A percentile compares a stretch with the other conserved stretches of the same genome.
phyloP scores from a whole-genome alignment of 2,888 invertebrate species.

The Dryadula phaetusa region DNA sequence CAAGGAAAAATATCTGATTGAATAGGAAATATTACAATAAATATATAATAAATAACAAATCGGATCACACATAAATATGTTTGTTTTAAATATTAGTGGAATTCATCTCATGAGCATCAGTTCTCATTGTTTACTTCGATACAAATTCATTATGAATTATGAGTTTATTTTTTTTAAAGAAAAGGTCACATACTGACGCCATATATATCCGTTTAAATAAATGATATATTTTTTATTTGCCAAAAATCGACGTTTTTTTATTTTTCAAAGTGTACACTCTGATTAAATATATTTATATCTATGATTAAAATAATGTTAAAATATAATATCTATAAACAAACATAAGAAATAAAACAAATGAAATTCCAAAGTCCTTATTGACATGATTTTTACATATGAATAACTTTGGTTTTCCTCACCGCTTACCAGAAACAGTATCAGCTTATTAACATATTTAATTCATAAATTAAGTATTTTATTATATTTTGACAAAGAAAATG shows the following conservation, averaged over 20 bases:
- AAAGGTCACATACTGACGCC: slow-evolving; percentile 21
- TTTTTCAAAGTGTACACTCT: no score
- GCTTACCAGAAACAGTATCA: slow-evolving; percentile 20
- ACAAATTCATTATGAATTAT: slow-evolving; percentile 22
- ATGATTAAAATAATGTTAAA: no score
- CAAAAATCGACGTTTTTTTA: no score
- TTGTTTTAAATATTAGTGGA: slow-evolving; percentile 44
- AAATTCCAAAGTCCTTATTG: slow-evolving; percentile 15
- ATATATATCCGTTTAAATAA: not conserved
- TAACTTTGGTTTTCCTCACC: slow-evolving; percentile 7
- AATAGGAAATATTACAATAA: slow-evolving; percentile 39
- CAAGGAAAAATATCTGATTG: slow-evolving; percentile 25
- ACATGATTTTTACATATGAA: not conserved
- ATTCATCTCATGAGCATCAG: slow-evolving; percentile 30
- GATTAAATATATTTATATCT: no score
- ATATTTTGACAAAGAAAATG: slow-evolving; percentile 26
- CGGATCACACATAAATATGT: slow-evolving; percentile 43
- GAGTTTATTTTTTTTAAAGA: slow-evolving; percentile 10
- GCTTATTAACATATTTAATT: slow-evolving; percentile 29
- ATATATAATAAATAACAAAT: slow-evolving; percentile 44
- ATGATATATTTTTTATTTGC: not conserved
- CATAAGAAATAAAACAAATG: not conserved
- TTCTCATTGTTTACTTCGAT: slow-evolving; percentile 21
- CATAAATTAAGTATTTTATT: slow-evolving; percentile 31
- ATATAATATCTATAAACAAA: not conserved